Conservation (phyloP, 1,140 invertebrate species). For the Centruroides sculpturatus region DNA sequence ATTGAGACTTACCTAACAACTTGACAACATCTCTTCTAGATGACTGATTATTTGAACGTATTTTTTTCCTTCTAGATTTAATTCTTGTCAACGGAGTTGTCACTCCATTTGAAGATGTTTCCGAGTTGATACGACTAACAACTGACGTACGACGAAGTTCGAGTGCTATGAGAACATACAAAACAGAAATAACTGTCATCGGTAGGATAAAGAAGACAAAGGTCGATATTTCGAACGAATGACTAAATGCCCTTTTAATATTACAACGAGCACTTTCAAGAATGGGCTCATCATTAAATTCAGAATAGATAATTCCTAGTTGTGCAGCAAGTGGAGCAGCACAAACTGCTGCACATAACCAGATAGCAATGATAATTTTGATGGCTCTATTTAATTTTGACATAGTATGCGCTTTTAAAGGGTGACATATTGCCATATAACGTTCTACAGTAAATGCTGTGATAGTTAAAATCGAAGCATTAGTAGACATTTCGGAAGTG, state of each 20-base stretch:
- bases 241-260: constrained; percentile 24
- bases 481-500: constrained; percentile 74
- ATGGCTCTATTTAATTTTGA: constrained; percentile 47
- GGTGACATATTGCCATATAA: constrained; percentile 85
- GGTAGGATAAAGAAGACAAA: constrained; percentile 68
- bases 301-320: constrained; percentile 20
- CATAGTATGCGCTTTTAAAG: constrained; percentile 71
- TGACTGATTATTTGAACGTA: not conserved
- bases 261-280: not conserved
- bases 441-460: constrained; percentile 86
- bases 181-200: constrained; percentile 65
- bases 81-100: not conserved
- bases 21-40: constrained; percentile 11
- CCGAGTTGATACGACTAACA: not conserved
- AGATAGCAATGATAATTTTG: constrained; percentile 31
- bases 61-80: no score
- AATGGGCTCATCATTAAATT: not conserved
- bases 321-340: constrained; percentile 40
- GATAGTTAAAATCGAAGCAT: constrained; percentile 82
- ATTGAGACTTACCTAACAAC: constrained; percentile 9
- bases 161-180: constrained; percentile 67
- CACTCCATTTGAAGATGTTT: not conserved
- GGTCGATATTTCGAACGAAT: constrained; percentile 66
- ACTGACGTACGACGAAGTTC: constrained; percentile 40
- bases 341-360: constrained; percentile 22